Conservation (phyloP, 2,888 invertebrate species). For the Cheilosia grossa region DNA sequence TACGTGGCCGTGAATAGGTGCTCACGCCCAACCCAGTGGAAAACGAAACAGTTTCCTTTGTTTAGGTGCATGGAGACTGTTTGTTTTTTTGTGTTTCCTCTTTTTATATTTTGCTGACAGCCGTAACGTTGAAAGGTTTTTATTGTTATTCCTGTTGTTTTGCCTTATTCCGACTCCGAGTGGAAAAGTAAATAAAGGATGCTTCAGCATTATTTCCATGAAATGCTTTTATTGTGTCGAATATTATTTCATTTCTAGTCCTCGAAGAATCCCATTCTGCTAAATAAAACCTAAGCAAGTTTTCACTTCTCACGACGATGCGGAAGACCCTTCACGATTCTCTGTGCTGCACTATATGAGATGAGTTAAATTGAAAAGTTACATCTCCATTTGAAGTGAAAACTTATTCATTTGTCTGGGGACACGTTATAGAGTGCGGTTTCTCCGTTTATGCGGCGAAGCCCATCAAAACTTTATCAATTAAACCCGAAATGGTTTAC, state of each 20-base stretch:
- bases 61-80: slow-evolving; percentile 39
- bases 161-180: slow-evolving; percentile 20
- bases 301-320: slow-evolving; percentile 12
- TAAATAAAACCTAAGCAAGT: slow-evolving; percentile 50
- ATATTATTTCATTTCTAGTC: slow-evolving; percentile 68
- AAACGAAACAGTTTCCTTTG: slow-evolving; percentile 54
- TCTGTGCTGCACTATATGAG: slow-evolving; percentile 1
- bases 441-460: background rate
- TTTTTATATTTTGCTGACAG: slow-evolving; percentile 58
- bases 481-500: slow-evolving; percentile 48
- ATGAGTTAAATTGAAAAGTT: slow-evolving; percentile 64
- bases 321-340: background rate
- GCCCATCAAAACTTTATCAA: slow-evolving; percentile 54
- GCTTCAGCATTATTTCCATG: slow-evolving; percentile 57
- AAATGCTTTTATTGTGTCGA: slow-evolving; percentile 64
- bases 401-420: slow-evolving; percentile 28
- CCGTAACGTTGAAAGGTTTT: slow-evolving; percentile 51
- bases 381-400: slow-evolving; percentile 29
- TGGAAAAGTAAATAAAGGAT: slow-evolving; percentile 64
- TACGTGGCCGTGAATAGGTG: background rate
- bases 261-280: slow-evolving; percentile 53
- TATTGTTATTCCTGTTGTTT: slow-evolving; percentile 57
- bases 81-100: background rate
- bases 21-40: slow-evolving; percentile 11
- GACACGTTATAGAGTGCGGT: background rate